These are phyloP conservation scores for Sesamia nonagrioides DNA, from an alignment of 1,140 invertebrate genomes.

Conservation along the genomic window DNA sequence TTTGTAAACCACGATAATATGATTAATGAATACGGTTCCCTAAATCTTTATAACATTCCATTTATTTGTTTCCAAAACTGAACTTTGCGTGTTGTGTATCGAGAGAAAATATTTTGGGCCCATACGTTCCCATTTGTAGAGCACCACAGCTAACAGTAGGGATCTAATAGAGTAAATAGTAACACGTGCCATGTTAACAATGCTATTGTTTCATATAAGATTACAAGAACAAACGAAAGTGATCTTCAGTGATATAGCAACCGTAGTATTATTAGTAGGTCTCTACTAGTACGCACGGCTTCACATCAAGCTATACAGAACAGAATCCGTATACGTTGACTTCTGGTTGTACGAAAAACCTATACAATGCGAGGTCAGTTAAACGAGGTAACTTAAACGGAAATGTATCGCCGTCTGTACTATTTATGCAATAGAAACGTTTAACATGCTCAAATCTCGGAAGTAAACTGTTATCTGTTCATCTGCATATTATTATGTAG, in stretches of 20 bases:
- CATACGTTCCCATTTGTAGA: slow-evolving; percentile 10
- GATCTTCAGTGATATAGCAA: slow-evolving; percentile 37
- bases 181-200: slow-evolving; percentile 32
- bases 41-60: slow-evolving; percentile 4
- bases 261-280: neutral
- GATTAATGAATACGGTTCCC: too few species aligned
- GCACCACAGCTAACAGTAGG: slow-evolving; percentile 13
- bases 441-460: slow-evolving; percentile 45
- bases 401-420: too few species aligned
- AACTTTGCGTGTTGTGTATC: slow-evolving; percentile 36
- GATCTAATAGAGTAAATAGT: slow-evolving; percentile 37
- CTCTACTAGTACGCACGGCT: too few species aligned
- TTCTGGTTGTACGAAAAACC: too few species aligned
- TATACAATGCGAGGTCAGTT: too few species aligned
- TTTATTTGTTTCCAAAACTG: neutral
- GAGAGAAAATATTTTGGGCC: slow-evolving; percentile 5
- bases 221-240: slow-evolving; percentile 50
- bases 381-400: too few species aligned
- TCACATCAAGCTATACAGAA: too few species aligned
- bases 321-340: too few species aligned
- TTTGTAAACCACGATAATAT: too few species aligned
- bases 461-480: slow-evolving; percentile 45
- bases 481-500: slow-evolving; percentile 42
- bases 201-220: slow-evolving; percentile 46
- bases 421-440: slow-evolving; percentile 51